Evolutionary conservation across 2,888 invertebrate genomes (phyloP), one percentile per base, ranked within the genome.

Genomic region (Eupeodes latifasciatus): DNA sequence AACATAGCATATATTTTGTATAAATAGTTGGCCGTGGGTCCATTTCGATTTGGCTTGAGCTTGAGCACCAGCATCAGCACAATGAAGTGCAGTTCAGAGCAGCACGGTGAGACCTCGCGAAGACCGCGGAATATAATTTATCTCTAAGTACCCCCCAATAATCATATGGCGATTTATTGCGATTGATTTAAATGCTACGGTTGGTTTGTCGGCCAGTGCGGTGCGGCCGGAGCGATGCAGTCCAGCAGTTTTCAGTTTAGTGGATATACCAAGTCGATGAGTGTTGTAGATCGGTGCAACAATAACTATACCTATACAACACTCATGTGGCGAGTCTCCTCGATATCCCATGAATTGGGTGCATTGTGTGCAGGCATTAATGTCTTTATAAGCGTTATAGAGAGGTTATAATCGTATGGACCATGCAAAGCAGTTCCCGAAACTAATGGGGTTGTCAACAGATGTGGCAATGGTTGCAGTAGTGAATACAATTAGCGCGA

Each of bases 131-230:
- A 88, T 88, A 88, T 88, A 88, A 88, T 88, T 88, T 88, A 88
- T 88, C 78, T 85, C 75, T 85, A 85, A 88, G 88, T 88, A 88
- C 76, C 84, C 85, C 83, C 85, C 85, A 88, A 81, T 88, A 88
- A 88, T 88, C 88, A 88, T 85, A 88, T 81, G 81, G 78, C 85
- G 85, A 88, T 92, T 92, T 92, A 92, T 92, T 92, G 91, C 92
- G 91, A 92, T 92, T 92, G 92, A 92, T 92, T 92, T 92, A 90
- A 91, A 91, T 90, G 90, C 91, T 75, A 66, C n/a, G 76, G 76
- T 82, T 55, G 44, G 62, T 67, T 53, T 40, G 64, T 16, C 14
- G 19, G 47, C n/a, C 19, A n/a, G 49, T 14, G 62, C 27, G 53
- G 71, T 44, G 27, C 40, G 47, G 11, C 14, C 19, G 0, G 57